Conservation (phyloP, 2,888 invertebrate species). For the Kryphioiulus occultus region DNA sequence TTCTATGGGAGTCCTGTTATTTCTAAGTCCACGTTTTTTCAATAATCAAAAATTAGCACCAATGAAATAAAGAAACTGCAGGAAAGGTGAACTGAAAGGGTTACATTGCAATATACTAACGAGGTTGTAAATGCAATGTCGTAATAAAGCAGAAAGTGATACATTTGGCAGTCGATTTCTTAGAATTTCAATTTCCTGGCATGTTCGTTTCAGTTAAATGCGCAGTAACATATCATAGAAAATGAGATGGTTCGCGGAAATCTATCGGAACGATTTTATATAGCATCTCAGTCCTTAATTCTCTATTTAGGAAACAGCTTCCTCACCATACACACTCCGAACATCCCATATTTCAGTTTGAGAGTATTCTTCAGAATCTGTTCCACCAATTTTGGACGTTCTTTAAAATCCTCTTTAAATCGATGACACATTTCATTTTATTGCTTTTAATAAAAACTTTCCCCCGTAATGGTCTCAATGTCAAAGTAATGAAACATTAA, state of each 20-base stretch:
- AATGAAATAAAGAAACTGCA: neutral
- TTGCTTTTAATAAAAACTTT: conserved; percentile 20
- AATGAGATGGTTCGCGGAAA: neutral
- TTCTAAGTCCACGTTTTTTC: too few species aligned
- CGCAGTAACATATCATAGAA: neutral
- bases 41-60: neutral
- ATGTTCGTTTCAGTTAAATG: neutral
- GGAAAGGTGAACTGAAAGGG: neutral
- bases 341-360: neutral
- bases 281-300: neutral
- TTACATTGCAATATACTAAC: neutral
- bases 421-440: conserved; percentile 35
- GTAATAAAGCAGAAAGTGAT: neutral
- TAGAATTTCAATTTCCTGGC: conserved; percentile 3
- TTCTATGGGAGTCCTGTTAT: too few species aligned
- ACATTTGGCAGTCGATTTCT: neutral
- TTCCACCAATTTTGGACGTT: neutral
- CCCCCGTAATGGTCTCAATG: conserved; percentile 8
- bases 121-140: neutral
- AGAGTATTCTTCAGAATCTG: neutral
- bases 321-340: neutral
- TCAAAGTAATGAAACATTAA: conserved; percentile 34
- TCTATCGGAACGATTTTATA: neutral
- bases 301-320: neutral
- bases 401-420: neutral